Evolutionary conservation across 2,797 vertebrate species (phyloP), one percentile per base, ranked within the genome.

Genomic region (Hoplostethus atlanticus): DNA sequence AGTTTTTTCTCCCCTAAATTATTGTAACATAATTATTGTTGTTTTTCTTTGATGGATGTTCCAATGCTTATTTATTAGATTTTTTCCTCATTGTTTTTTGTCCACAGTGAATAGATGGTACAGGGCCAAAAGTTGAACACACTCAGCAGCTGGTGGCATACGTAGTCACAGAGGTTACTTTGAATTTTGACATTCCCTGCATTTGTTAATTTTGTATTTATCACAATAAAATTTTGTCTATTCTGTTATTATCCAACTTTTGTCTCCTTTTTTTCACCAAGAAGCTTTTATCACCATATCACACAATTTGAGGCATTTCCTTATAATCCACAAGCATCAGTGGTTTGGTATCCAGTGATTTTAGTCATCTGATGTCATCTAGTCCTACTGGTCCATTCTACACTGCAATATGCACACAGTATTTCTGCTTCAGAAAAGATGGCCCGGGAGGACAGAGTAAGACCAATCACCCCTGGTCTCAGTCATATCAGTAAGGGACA

Each of bases 141-240:
- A 66, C 5, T 50, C 12, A 53, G 21, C 12, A 50, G 57, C 54
- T 77, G 7, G 51, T 69, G 51, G 65, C 36, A 48, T 54, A 55
- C 51, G 48, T 30, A 9, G 12, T 63, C 1, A 31, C 34, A 64
- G 25, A 51, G 21, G 28, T 64, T 52, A 40, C 21, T 47, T 65
- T 25, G 56, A 61, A 48, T 71, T 79, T 21, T 62, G 2, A 38
- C 80, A 84, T 93, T 91, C 79, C 76, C 70, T 83, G 42, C 59
- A 53, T 89, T 76, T 90, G 70, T 85, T 89, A 42, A 74, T 90
- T 92, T 92, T 92, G 58, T 90, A 88, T 81, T 84, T 34, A 80
- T 84, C 77, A 64, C 54, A 93, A 93, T 93, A 91, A 92, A 92
- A 77, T 61, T 12, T 72, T 56, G 64, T 76, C 63, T 57, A 67